Conservation (phyloP, 2,113 vertebrate genomes). For the Anguilla japonica region DNA sequence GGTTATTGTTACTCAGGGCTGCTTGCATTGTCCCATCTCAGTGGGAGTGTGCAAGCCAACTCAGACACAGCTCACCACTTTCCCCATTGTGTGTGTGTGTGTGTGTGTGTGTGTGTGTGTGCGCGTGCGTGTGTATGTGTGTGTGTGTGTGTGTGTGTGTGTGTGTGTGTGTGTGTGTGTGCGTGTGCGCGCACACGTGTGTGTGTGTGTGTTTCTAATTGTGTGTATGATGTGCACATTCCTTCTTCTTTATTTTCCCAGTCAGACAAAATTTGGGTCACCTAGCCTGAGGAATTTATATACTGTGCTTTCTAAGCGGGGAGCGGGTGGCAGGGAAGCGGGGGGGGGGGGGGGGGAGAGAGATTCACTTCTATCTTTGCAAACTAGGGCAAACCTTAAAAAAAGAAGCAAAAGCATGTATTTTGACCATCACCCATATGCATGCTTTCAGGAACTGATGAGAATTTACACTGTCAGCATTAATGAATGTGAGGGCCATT, state of each 20-base stretch:
- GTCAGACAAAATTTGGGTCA: neutral
- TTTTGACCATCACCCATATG: neutral
- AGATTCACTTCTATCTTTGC: neutral
- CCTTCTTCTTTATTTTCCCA: neutral
- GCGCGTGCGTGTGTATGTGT: neutral
- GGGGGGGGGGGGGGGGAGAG: neutral
- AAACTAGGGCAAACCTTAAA: conserved; percentile 5
- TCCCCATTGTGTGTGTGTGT: no score
- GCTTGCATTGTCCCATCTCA: neutral
- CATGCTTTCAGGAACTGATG: neutral
- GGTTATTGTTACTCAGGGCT: neutral
- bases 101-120: neutral
- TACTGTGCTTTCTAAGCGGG: neutral
- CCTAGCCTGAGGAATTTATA: neutral
- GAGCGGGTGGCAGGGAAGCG: neutral
- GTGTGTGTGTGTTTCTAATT: neutral
- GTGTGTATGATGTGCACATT: neutral
- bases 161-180: neutral
- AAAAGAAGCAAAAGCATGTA: neutral
- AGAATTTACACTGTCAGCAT: neutral
- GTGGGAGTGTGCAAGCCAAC: neutral
- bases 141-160: neutral
- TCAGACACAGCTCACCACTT: no score
- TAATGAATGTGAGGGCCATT: neutral
- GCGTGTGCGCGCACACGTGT: no score